Conservation (phyloP, 1,140 invertebrate species). For the Manduca sexta region DNA sequence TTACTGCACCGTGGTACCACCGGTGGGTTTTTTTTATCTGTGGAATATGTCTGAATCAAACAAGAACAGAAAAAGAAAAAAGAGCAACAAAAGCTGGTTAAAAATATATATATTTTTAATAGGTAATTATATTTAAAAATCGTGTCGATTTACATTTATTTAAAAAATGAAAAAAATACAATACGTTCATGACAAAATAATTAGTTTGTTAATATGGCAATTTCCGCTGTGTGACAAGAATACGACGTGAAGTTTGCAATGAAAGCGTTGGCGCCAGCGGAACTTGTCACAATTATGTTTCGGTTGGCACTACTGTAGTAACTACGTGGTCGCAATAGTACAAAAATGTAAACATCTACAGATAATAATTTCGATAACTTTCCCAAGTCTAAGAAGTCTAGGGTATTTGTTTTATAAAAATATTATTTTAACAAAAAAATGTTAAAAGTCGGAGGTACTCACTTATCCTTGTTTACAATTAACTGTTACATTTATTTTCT, state of each 20-base stretch:
- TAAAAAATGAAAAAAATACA: no score
- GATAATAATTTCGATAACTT: conserved; percentile 50
- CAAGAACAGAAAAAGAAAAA: no score
- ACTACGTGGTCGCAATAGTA: conserved; percentile 67
- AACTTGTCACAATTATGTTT: conserved; percentile 37
- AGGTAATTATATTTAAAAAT: no score
- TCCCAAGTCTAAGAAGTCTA: conserved; percentile 3
- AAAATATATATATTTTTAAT: no score
- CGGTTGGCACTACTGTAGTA: conserved; percentile 56
- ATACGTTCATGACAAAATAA: no score
- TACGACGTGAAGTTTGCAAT: conserved; percentile 30
- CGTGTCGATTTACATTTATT: no score
- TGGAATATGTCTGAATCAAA: no score
- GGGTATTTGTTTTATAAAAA: not conserved
- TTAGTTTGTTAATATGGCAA: no score
- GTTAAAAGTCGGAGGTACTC: conserved; percentile 25
- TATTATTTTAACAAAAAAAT: conserved; percentile 4
- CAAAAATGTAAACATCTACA: conserved; percentile 68
- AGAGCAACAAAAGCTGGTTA: no score
- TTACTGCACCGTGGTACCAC: no score
- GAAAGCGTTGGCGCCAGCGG: conserved; percentile 60
- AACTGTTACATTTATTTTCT: conserved; percentile 44
- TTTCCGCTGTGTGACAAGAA: no score
- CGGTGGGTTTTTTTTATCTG: no score
- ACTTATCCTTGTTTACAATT: not conserved